Evolutionary conservation across 2,797 vertebrate species (phyloP), one percentile per base, ranked within the genome.

Genomic region (Gymnoscopelus braueri): DNA sequence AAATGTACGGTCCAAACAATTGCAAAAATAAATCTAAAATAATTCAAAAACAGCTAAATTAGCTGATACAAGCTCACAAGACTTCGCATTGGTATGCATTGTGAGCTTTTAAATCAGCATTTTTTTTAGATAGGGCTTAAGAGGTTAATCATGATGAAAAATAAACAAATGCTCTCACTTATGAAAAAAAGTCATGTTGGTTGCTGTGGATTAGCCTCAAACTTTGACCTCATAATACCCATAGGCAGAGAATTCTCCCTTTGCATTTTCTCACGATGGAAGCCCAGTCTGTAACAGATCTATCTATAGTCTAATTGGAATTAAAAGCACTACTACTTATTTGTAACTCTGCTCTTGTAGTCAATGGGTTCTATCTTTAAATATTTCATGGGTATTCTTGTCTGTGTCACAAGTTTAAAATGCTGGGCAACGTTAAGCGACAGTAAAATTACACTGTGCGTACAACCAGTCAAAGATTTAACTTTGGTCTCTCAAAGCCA

Each of bases 231-330:
- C 54, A 26, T 47, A 7, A 63, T 49, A 56, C n/a, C 14, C 44
- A 15, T 58, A 63, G n/a, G 11, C 29, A 58, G 3, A 49, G 1
- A 39, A 2, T 6, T 26, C 10, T 59, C 54, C 7, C 2, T 44
- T 63, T 23, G 48, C 47, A 29, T 9, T 29, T 13, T 19, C 7
- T 59, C 58, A 14, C 13, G 12, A 63, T 5, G 58, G 14, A 69
- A 23, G 47, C 57, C 44, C 53, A 52, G 57, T 50, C 53, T 39
- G 55, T 62, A 48, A 39, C 12, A 68, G 55, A 67, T 69, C 60
- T 58, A 61, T 19, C 63, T 59, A 32, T 39, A 32, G 19, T 74
- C 32, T 60, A 48, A 12, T 35, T 53, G 61, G 49, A 69, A 72
- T 67, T 51, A 61, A 72, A 62, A 39, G 24, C 14, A 3, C 9